Conservation (phyloP, 2,888 invertebrate species). For the Blastobasis lacticolella region DNA sequence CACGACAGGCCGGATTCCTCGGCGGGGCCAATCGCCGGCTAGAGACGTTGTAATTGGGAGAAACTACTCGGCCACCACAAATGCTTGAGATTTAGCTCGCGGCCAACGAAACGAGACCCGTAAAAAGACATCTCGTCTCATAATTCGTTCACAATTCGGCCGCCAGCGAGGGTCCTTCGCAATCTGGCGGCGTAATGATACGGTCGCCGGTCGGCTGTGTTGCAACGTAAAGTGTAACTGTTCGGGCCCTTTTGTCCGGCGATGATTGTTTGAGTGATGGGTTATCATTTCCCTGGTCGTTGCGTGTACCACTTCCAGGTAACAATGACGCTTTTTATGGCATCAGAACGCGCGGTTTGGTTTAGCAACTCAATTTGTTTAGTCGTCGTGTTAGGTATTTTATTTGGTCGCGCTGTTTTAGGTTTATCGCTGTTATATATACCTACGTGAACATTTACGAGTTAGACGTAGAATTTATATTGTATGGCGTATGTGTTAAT, state of each 20-base stretch:
- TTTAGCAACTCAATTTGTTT: no score
- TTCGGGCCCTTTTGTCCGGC: slow-evolving; percentile 60
- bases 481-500: no score
- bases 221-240: slow-evolving; percentile 50
- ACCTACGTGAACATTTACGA: no score
- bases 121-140: slow-evolving; percentile 23
- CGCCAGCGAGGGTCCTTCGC: slow-evolving; percentile 22
- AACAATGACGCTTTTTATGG: not conserved
- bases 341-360: no score
- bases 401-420: no score
- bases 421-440: no score
- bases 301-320: slow-evolving; percentile 27
- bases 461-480: no score
- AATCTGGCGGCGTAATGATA: slow-evolving; percentile 53
- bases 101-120: slow-evolving; percentile 42
- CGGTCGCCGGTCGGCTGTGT: slow-evolving; percentile 35
- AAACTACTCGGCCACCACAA: slow-evolving; percentile 66
- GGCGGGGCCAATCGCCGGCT: slow-evolving; percentile 59
- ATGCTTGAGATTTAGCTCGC: slow-evolving; percentile 55
- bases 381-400: no score
- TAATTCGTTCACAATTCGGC: no score
- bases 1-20: slow-evolving; percentile 70
- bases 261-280: slow-evolving; percentile 54
- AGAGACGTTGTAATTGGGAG: slow-evolving; percentile 71
- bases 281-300: slow-evolving; percentile 38